Evolutionary conservation across 2,797 vertebrate genomes (phyloP).

Genomic region (Liparis tanakae): DNA sequence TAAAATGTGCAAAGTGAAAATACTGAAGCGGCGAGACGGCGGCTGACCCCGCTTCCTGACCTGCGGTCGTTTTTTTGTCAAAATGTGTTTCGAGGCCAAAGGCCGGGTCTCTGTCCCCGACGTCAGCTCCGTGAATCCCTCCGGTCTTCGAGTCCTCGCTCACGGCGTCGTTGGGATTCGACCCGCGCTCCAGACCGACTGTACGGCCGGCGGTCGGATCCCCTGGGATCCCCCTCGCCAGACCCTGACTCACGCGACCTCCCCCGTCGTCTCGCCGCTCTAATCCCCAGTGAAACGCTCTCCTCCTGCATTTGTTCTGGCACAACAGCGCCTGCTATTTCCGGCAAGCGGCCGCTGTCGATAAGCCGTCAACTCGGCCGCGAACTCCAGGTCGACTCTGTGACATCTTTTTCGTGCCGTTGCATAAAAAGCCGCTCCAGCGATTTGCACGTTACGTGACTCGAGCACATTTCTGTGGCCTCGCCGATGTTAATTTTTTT

Average conservation of each 20-base stretch:
- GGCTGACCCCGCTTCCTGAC: not conserved
- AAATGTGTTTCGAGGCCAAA: constrained; percentile 15
- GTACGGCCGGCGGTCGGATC: constrained; percentile 54
- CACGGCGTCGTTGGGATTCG: constrained; percentile 70
- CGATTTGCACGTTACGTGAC: constrained; percentile 12
- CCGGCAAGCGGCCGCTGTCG: constrained; percentile 22
- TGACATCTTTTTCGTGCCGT: constrained; percentile 28
- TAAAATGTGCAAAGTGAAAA: constrained; percentile 66
- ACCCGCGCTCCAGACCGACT: constrained; percentile 48
- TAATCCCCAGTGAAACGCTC: constrained; percentile 34
- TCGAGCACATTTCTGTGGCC: constrained; percentile 33
- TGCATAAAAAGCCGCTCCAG: constrained; percentile 21
- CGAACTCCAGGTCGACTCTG: constrained; percentile 28
- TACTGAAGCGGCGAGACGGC: not conserved
- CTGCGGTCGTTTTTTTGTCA: not conserved
- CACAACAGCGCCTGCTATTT: constrained; percentile 24
- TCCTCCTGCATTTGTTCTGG: constrained; percentile 22
- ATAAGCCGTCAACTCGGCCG: constrained; percentile 46
- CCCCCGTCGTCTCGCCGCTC: constrained; percentile 31
- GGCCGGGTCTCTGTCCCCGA: constrained; percentile 5
- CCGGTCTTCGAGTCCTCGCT: constrained; percentile 30
- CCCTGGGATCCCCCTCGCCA: constrained; percentile 66
- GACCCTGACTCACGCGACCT: constrained; percentile 74
- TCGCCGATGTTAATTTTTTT: constrained; percentile 43
- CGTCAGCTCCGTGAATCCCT: constrained; percentile 7